phyloP scores from a whole-genome alignment of 2,888 invertebrate genomes.

The Catotricha subobsoleta region DNA sequence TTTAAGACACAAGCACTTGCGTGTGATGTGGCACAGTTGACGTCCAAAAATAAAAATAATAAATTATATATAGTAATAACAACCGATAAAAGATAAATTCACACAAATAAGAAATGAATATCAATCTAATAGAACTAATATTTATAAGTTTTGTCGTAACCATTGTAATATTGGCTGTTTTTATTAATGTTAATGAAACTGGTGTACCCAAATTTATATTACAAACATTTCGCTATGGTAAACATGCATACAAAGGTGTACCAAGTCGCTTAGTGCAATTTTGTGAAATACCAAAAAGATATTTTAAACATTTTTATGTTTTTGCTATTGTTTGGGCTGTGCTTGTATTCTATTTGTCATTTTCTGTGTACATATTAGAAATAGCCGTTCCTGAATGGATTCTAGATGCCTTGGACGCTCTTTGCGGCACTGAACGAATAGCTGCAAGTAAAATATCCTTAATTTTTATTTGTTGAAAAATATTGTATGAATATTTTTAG shows the following conservation, averaged over 20 bases:
- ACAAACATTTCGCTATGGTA: conserved; percentile 54
- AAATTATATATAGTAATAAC: no score
- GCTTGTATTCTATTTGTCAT: conserved; percentile 31
- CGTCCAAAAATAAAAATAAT: not conserved
- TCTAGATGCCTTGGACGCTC: conserved; percentile 21
- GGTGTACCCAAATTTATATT: conserved; percentile 45
- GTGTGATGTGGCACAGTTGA: not conserved
- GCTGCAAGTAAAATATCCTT: conserved; percentile 12
- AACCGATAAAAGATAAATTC: no score
- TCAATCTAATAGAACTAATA: conserved; percentile 17
- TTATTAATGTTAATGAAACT: conserved; percentile 46
- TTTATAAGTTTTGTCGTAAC: conserved; percentile 21
- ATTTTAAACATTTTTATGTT: conserved; percentile 65
- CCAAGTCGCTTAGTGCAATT: conserved; percentile 23
- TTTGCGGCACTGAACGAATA: conserved; percentile 26
- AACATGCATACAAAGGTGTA: conserved; percentile 39
- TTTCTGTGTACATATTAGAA: conserved; percentile 33
- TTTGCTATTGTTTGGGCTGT: conserved; percentile 43
- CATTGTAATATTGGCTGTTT: conserved; percentile 37
- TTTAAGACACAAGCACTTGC: not conserved
- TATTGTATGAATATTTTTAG: conserved; percentile 2
- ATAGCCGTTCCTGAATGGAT: conserved; percentile 31
- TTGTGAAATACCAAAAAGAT: conserved; percentile 57
- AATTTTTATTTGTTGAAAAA: conserved; percentile 8
- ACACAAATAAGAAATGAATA: no score